Evolutionary conservation across 2,797 vertebrate genomes (phyloP), one percentile per base, ranked within the genome.

Genomic region (Momotus momota): DNA sequence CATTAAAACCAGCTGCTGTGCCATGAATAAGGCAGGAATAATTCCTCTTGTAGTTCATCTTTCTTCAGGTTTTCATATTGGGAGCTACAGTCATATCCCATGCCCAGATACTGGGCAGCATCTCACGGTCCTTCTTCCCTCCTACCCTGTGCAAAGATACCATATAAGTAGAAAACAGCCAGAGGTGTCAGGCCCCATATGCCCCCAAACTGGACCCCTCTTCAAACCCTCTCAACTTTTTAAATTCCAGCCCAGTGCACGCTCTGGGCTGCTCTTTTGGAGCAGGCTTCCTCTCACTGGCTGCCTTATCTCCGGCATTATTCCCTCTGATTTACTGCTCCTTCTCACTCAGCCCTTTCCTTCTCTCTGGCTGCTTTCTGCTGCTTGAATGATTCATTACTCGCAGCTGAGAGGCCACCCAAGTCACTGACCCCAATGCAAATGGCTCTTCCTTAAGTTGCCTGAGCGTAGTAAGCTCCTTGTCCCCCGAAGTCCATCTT

Each of bases 1-100:
- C 75, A 94, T 94, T 88, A 86, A 88, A 96, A 79, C 45, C 69
- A 94, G 87, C 54, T 93, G 79, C 80, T 70, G 16, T 86, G 66
- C 58, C 55, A 52, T 62, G 65, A 83, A 60, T 64, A 81, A 78
- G 55, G 51, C 62, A 88, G 62, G 35, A 81, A 23, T 65, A 58
- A 88, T 65, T 92, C 66, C 31, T 83, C 33, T 21, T 78, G 55
- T 49, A 90, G 86, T 58, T 35, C 35, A 48, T 13, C 65, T 61
- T 75, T 80, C 49, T 81, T 85, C 75, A 75, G 38, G 46, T 79
- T 86, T 83, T 88, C 19, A 6, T 79, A 7, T 14, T 54, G 54
- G 52, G 43, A 57, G 65, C 65, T 85, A 29, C 33, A 26, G 65
- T 46, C 29, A 16, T 8, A 38, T 14, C 33, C n/a, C 6, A 1